phyloP scores from a whole-genome alignment of 2,888 invertebrate species.

The Dysmachus trigonus region DNA sequence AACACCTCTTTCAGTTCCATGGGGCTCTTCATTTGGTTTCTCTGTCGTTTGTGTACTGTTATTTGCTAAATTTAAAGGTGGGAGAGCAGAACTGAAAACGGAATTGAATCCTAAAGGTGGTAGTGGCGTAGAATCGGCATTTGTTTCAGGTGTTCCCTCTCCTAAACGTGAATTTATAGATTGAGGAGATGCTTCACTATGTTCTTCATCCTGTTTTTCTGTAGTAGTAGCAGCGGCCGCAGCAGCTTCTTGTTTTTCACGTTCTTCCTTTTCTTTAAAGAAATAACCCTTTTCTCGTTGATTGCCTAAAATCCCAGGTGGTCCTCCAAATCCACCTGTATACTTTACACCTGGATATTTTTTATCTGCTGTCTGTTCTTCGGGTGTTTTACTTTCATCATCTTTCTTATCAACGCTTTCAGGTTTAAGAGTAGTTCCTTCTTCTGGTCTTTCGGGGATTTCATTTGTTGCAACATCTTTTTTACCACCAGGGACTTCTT shows the following conservation, averaged over 20 bases:
- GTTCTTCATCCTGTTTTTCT: background rate
- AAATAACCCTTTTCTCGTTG: conserved; percentile 40
- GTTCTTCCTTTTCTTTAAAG: background rate
- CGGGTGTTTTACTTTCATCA: background rate
- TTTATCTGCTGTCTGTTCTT: background rate
- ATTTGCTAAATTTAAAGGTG: background rate
- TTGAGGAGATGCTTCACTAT: conserved; percentile 23
- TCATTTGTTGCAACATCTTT: conserved; percentile 12
- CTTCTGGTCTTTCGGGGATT: background rate
- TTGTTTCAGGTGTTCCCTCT: background rate
- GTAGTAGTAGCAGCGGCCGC: background rate
- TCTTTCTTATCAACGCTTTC: background rate
- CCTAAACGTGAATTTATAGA: background rate
- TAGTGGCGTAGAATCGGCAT: background rate
- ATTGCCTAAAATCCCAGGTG: conserved; percentile 48
- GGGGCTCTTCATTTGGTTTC: background rate
- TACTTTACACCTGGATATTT: conserved; percentile 37
- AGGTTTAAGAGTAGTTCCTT: background rate
- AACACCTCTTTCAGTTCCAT: background rate
- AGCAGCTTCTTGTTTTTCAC: background rate
- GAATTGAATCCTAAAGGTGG: background rate
- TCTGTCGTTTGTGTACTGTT: background rate
- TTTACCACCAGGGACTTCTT: background rate
- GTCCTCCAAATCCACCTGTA: conserved; percentile 49
- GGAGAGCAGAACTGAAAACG: background rate